Evolutionary conservation across 2,888 invertebrate species (phyloP), one percentile per base, ranked within the genome.

Genomic region (Drosophila lutescens): DNA sequence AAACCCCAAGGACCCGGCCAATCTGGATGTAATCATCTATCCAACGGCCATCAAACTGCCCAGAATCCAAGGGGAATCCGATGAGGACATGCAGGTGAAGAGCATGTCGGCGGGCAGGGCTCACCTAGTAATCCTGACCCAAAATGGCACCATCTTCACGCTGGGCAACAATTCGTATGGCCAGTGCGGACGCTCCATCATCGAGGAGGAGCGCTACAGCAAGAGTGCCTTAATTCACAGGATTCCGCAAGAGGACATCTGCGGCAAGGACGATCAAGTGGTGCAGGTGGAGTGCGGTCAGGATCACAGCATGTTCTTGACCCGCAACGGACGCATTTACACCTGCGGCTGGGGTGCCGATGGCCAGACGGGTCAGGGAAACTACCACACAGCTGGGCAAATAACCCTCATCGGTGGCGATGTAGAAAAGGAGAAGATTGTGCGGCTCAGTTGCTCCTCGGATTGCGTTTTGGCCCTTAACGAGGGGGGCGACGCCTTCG

Each of bases 321-420:
- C 96, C 7, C 94, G 95, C 86, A 93, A 94, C 23, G 98, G 99
- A 1, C 93, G 94, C 80, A 96, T 99, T 4, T 98, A 94, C 89
- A 94, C 96, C 0, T 98, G 97, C 92, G 99, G 99, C 0, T 97
- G 98, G 95, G 97, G 98, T 34, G 96, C 97, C 0, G 98, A 99
- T 92, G 99, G 99, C 0, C 99, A 99, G 93, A 97, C 98, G 0
- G 98, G 97, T 0, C 93, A 96, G 10, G 96, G 96, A 0, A 94
- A 94, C 79, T 96, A 93, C 87, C 92, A 94, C 23, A 94, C 94
- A 61, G 93, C 93, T 56, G 93, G 94, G 2, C 88, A 92, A 74
- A 95, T 96, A 2, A 93, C 93, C 0, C 90, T 93, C 43, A 94
- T 96, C 0, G 93, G 94, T 72, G 99, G 98, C 0, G 98, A 98